Conservation (phyloP, 2,888 invertebrate genomes). For the Megaustenia siamemsis region DNA sequence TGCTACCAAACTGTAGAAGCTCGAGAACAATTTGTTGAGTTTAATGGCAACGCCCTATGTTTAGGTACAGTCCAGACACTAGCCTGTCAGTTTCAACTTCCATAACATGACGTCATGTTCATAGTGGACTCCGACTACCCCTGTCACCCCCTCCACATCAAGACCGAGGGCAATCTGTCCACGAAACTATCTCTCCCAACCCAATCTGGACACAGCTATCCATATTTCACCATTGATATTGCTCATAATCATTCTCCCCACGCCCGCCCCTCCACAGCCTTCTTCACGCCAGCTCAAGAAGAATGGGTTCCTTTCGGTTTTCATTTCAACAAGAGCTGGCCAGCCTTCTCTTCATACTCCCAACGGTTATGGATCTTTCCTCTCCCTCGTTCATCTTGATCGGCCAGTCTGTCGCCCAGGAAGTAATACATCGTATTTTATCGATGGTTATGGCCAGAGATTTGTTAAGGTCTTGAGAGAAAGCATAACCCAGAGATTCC, state of each 20-base stretch:
- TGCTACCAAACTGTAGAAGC: no score
- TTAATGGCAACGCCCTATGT: no score
- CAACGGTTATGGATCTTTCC: constrained; percentile 39
- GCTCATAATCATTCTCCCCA: constrained; percentile 5
- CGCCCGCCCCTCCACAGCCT: not conserved
- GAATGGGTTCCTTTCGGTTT: constrained; percentile 39
- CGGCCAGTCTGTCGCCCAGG: constrained; percentile 21
- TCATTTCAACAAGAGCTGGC: constrained; percentile 37
- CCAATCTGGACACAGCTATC: constrained; percentile 20
- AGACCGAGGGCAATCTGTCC: constrained; percentile 1
- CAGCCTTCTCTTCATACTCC: constrained; percentile 7
- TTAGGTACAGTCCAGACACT: not conserved
- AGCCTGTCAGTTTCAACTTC: not conserved
- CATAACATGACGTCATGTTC: not conserved
- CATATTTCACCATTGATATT: constrained; percentile 33
- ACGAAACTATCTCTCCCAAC: not conserved
- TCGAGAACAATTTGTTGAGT: no score
- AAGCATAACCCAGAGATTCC: constrained; percentile 40
- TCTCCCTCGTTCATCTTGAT: constrained; percentile 39
- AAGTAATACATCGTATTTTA: constrained; percentile 42
- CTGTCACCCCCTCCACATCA: not conserved
- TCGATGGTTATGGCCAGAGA: constrained; percentile 41
- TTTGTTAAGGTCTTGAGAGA: constrained; percentile 47
- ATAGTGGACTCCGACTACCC: not conserved
- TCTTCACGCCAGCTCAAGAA: constrained; percentile 3